Evolutionary conservation across 2,888 invertebrate species (phyloP).

Genomic region (Chironomus riparius): DNA sequence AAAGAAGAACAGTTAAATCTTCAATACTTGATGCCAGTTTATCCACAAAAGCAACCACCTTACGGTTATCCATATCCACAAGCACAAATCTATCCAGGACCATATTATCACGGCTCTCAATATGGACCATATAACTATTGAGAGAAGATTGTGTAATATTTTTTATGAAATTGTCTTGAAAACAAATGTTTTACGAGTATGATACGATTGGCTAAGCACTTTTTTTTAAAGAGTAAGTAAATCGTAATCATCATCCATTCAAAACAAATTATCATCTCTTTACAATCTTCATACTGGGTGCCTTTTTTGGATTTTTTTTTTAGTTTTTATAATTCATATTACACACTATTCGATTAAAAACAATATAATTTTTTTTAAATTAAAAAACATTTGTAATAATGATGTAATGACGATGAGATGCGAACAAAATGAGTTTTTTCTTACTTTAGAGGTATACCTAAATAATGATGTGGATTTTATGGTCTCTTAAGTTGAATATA

Average conservation of each 20-base stretch:
- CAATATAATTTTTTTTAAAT: neutral
- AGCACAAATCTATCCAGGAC: slow-evolving; percentile 74
- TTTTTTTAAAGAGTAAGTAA: neutral
- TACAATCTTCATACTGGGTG: slow-evolving; percentile 22
- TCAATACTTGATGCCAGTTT: slow-evolving; percentile 97
- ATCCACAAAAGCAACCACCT: slow-evolving; percentile 88
- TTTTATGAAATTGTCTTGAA: neutral
- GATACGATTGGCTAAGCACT: neutral
- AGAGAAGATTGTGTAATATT: neutral
- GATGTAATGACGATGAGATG: no score
- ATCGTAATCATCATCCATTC: neutral
- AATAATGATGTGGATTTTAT: no score
- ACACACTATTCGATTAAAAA: slow-evolving; percentile 4
- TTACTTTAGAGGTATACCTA: no score
- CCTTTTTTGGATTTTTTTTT: slow-evolving; percentile 9
- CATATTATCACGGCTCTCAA: slow-evolving; percentile 85
- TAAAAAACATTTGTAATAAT: neutral
- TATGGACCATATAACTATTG: slow-evolving; percentile 84
- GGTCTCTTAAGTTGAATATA: no score
- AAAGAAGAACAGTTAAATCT: slow-evolving; percentile 93
- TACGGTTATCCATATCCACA: slow-evolving; percentile 82
- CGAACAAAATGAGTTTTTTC: no score
- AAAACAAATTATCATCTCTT: slow-evolving; percentile 5
- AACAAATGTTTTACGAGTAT: neutral
- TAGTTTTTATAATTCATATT: neutral